These are phyloP conservation scores for Hormiphora californensis DNA, from an alignment of 37 sponge, comb jelly and placozoan genomes.

Conservation along the genomic window DNA sequence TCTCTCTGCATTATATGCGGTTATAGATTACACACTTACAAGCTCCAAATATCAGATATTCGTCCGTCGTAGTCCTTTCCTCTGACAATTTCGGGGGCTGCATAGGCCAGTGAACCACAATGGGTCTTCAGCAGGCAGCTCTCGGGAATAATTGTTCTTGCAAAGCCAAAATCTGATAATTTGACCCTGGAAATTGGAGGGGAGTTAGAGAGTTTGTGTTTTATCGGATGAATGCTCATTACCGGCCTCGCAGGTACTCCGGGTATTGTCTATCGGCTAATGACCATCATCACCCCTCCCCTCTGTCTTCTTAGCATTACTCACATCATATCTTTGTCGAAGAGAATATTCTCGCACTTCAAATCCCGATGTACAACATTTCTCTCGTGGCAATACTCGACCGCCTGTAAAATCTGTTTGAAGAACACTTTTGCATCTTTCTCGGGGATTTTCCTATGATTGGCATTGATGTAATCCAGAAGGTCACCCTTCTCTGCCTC, in stretches of 20 bases:
- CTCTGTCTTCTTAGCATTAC: not conserved
- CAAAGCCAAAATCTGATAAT: conserved; percentile 88
- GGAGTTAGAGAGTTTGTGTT: no score
- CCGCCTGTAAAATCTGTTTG: conserved; percentile 63
- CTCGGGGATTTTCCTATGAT: conserved; percentile 65
- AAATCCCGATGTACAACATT: conserved; percentile 84
- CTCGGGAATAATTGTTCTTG: conserved; percentile 56
- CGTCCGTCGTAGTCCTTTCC: conserved; percentile 80
- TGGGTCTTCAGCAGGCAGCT: conserved; percentile 62
- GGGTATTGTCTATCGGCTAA: no score
- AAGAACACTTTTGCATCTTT: conserved; percentile 65
- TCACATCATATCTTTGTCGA: conserved; percentile 58
- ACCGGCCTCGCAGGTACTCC: no score
- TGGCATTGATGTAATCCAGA: conserved; percentile 80
- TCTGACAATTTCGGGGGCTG: conserved; percentile 82
- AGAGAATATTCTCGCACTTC: conserved; percentile 85
- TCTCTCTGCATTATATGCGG: no score
- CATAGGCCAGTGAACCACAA: conserved; percentile 94
- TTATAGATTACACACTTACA: conserved; percentile 50
- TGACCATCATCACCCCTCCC: no score
- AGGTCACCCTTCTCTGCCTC: conserved; percentile 85
- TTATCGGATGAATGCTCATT: no score
- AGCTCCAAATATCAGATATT: conserved; percentile 86
- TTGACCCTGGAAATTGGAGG: conserved; percentile 77
- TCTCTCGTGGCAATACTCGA: conserved; percentile 64